Evolutionary conservation across 2,888 invertebrate genomes (phyloP).

Genomic region (Microdon myrmicae): DNA sequence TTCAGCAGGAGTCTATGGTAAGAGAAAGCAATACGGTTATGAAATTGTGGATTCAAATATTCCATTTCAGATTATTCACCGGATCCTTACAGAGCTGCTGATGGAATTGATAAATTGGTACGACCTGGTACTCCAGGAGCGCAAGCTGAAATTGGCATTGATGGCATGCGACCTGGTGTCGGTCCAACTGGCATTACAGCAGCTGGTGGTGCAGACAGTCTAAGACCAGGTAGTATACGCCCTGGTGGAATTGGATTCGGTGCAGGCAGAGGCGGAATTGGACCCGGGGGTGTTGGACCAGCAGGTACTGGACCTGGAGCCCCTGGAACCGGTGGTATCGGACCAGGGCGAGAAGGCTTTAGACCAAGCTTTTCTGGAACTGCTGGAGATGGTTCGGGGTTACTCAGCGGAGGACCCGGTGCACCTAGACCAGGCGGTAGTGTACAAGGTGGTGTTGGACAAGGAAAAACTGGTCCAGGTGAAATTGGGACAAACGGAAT

Average conservation of each 20-base stretch:
- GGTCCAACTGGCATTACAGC: conserved; percentile 31
- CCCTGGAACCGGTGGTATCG: conserved; percentile 11
- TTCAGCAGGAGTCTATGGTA: conserved; percentile 53
- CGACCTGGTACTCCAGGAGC: conserved; percentile 17
- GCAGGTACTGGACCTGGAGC: conserved; percentile 8
- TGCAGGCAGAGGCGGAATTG: conserved; percentile 13
- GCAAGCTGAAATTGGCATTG: conserved; percentile 14
- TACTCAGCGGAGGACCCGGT: conserved; percentile 2
- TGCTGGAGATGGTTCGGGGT: conserved; percentile 39
- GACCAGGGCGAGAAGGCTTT: conserved; percentile 14
- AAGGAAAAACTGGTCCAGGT: conserved; percentile 16
- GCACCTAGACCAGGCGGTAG: conserved; percentile 13
- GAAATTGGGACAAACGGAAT: conserved; percentile 21
- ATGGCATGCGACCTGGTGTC: conserved; percentile 5
- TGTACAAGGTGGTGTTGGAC: conserved; percentile 29
- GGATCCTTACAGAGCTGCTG: conserved; percentile 54
- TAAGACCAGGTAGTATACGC: conserved; percentile 15
- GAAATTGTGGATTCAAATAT: not conserved
- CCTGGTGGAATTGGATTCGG: conserved; percentile 27
- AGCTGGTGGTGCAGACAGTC: conserved; percentile 16
- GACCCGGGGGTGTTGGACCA: conserved; percentile 21
- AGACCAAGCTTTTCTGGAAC: conserved; percentile 30
- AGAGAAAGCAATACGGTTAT: too few species aligned
- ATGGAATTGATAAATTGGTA: conserved; percentile 24
- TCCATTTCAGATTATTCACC: conserved; percentile 54